Base-by-base conservation (phyloP, 1,140 invertebrate genomes). In the Mesaphorura yosii region DNA sequence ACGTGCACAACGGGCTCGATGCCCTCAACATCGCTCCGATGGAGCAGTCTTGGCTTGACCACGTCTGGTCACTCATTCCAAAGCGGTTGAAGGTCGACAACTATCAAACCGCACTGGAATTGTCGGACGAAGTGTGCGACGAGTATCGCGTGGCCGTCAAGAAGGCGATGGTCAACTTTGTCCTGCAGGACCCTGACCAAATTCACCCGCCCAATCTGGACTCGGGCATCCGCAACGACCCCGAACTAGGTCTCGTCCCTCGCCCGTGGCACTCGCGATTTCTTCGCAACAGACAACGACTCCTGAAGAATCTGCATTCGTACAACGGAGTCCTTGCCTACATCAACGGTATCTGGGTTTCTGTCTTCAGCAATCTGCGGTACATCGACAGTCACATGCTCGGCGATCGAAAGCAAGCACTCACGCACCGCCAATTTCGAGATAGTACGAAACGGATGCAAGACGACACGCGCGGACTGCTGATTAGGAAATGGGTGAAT, bases 141-240 rank as follows among this genome's bases (percentile, higher is more conserved):
- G 83, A 89, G 63, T 93, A 88, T 68, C 75, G 84, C 60, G 75
- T 84, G 59, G 82, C 80, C 60, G 82, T 91, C 53, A 93, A 92
- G 66, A 91, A 88, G 69, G 82, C 88, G 0, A 78, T 87, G 3
- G 78, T 88, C 2, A 87, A 93, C 72, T 93, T 88, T 69, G 86
- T 90, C 2, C 69, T 94, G 2, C 79, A 81, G 65, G 83, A 90
- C 70, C 79, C 83, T 17, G 62, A 71, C 37, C 17, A 65, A 65
- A n/a, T 65, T 64, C 31, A 68, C 69, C 53, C 58, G 67, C 31
- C 69, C 68, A 72, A 75, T 57, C 68, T 68, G 58, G 69, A 72
- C 53, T 73, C 72, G 6, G 66, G 72, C 0, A 67, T 76, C 25
- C 72, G 77, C 53, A 64, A 68, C 52, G 82, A 86, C 29, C 31